These are phyloP conservation scores for Artemia franciscana DNA, from an alignment of 1,140 invertebrate species.

Conservation along the genomic window DNA sequence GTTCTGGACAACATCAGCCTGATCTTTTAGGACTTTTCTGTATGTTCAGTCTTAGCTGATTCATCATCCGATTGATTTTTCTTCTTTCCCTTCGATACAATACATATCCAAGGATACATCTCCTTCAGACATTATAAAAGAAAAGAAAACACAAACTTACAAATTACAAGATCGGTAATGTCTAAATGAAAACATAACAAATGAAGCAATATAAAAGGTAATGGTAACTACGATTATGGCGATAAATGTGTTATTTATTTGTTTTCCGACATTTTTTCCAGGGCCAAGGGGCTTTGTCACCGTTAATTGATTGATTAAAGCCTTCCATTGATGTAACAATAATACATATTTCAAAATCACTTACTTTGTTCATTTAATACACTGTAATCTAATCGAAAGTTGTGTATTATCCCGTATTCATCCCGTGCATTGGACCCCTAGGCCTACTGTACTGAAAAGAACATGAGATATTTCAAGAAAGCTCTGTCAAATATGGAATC, in stretches of 20 bases:
- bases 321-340: background rate
- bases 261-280: background rate
- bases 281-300: background rate
- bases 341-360: background rate
- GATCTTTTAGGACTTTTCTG: constrained; percentile 5
- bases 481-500: too few species aligned
- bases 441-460: too few species aligned
- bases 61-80: constrained; percentile 3
- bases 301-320: background rate
- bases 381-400: too few species aligned
- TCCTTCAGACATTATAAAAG: constrained; percentile 10
- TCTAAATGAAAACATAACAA: background rate
- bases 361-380: too few species aligned
- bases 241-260: background rate
- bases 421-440: too few species aligned
- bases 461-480: too few species aligned
- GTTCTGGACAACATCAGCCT: too few species aligned
- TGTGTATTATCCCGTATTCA: too few species aligned
- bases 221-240: too few species aligned
- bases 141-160: background rate
- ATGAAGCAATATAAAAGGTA: too few species aligned
- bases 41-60: constrained; percentile 8
- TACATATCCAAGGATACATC: constrained; percentile 12
- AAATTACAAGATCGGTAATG: background rate
- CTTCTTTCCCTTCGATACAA: constrained; percentile 5